Evolutionary conservation across 2,797 vertebrate genomes (phyloP), one percentile per base, ranked within the genome.

Genomic region (Phoxinus dragarum): DNA sequence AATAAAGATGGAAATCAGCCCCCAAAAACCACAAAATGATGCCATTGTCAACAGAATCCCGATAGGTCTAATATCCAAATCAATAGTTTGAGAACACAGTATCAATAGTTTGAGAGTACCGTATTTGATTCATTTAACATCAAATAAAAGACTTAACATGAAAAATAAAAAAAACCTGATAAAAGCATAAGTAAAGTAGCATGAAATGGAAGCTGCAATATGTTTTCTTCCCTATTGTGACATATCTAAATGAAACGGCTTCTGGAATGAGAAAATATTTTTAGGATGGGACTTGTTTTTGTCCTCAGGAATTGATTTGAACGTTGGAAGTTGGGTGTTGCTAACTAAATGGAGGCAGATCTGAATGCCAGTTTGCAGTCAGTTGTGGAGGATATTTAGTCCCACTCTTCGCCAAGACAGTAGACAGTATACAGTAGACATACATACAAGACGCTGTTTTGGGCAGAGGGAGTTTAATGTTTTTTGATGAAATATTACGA

Each of bases 371-470:
- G n/a, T 27, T 61, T 61, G 59, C n/a, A 27, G 21, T 56, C 21
- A 23, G 7, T 11, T 59, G 56, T n/a, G 56, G 21, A n/a, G 11
- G 23, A 61, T 5, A 61, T n/a, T 61, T 61, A 27, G n/a, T 64
- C n/a, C 2, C 11, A 31, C 1, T 10, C 23, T n/a, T 1, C 9
- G 0, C 4, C 4, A n/a, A 27, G 12, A 64, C n/a, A n/a, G n/a
- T n/a, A n/a, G n/a, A n/a, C n/a, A n/a, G n/a, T n/a, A 47, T 47
- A 47, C 47, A 49, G 3, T 2, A 64, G 2, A 6, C n/a, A 64
- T 64, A 2, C 31, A 16, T 12, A 31, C 10, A 61, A 27, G 59
- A 27, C 0, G 1, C 1, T 0, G n/a, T 27, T 61, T n/a, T 5
- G 5, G 12, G 11, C 1, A 5, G 23, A 23, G 1, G 61, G 27